Conservation (phyloP, 2,113 vertebrate species). For the Circaetus cinerascens region DNA sequence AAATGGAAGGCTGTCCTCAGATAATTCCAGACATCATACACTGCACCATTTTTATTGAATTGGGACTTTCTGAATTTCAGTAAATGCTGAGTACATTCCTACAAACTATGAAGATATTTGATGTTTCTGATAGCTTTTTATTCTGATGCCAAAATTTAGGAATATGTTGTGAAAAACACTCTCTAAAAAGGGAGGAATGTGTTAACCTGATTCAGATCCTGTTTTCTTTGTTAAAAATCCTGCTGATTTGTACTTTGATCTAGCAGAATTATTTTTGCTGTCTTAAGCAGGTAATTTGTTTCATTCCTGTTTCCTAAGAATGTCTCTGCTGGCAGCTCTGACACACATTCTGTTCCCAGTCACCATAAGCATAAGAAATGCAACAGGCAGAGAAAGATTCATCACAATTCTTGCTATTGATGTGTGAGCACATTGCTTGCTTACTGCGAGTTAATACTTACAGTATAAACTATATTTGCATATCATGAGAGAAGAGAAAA, state of each 20-base stretch:
- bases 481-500: not conserved
- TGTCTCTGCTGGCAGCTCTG: not conserved
- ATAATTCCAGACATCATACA: constrained; percentile 38
- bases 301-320: not conserved
- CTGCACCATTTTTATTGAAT: not conserved
- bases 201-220: not conserved
- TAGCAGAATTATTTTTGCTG: constrained; percentile 25
- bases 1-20: constrained; percentile 30
- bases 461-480: not conserved
- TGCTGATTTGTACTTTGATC: constrained; percentile 44
- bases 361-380: not conserved
- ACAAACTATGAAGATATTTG: not conserved
- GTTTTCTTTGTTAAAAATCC: constrained; percentile 39
- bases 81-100: not conserved
- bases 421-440: not conserved
- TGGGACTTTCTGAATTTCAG: not conserved
- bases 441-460: too few relatives aligned
- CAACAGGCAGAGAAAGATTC: not conserved
- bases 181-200: not conserved
- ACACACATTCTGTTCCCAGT: not conserved
- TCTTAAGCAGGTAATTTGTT: not conserved
- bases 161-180: not conserved
- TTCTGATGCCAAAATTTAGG: not conserved
- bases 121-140: not conserved
- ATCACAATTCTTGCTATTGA: not conserved